Conservation (phyloP, 2,888 invertebrate species). For the Leptura quadrifasciata region DNA sequence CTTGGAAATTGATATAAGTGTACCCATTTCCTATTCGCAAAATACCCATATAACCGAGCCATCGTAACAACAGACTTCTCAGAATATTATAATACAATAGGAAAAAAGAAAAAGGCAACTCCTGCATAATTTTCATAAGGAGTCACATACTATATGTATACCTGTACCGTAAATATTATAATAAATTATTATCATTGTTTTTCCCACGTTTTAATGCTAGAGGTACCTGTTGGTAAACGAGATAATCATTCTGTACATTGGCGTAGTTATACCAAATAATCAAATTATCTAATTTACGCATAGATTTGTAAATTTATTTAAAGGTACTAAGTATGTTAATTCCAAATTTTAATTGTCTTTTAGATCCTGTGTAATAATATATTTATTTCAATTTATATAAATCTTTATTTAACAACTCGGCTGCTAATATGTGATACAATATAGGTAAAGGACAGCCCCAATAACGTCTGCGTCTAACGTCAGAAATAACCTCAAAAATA, state of each 20-base stretch:
- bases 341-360: too few relatives aligned
- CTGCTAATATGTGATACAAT: too few relatives aligned
- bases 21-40: background rate
- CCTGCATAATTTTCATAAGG: background rate
- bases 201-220: background rate
- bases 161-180: background rate
- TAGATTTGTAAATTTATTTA: too few relatives aligned
- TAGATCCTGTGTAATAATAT: too few relatives aligned
- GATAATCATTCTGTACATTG: background rate
- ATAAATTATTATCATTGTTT: background rate
- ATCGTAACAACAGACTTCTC: background rate
- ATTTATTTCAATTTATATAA: too few relatives aligned
- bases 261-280: background rate
- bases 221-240: background rate
- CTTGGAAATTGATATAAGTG: background rate
- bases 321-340: too few relatives aligned
- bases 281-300: too few relatives aligned
- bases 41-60: background rate
- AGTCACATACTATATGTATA: background rate
- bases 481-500: too few relatives aligned
- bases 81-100: slow-evolving; percentile 2
- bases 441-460: too few relatives aligned
- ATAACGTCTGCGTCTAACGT: too few relatives aligned
- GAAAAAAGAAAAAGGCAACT: background rate
- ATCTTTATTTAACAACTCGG: too few relatives aligned